Base-by-base conservation (phyloP, 2,888 invertebrate genomes). In the Amorpha juglandis region DNA sequence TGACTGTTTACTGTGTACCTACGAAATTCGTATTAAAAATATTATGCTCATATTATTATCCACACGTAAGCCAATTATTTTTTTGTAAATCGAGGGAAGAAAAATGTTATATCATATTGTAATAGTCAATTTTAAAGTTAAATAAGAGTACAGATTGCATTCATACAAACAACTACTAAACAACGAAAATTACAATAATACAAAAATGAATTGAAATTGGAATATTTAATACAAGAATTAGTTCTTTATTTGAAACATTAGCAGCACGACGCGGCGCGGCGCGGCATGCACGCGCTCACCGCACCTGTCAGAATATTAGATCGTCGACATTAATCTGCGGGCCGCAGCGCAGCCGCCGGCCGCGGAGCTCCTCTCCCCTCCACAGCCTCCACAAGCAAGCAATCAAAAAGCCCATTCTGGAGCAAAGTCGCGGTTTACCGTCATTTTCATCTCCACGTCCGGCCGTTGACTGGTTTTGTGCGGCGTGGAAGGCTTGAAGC, bases 241-340 rank as follows among this genome's bases (percentile, higher is more conserved):
- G 19, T 50, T 50, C 42, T 35, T 16, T 38, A 58, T 12, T 38
- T 6, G 9, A 12, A 19, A 19, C 19, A 42, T 38, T 19, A 50
- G 42, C 19, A 6, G 38, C 38, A n/a, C 11, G 38, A 16, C 16
- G 66, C 67, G 64, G 66, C 64, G 64, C 62, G 63, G 63, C 69
- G 66, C 38, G 38, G 63, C 69, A 65, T 58, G 69, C 53, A 63
- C 53, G 69, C 74, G 16, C 33, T 48, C 69, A 83, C 87, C 87
- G 80, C 88, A 86, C 83, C 86, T 87, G 89, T 87, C 91, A 88
- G 86, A 87, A 88, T 91, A 90, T 89, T 87, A 89, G 86, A 91
- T 92, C 80, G 90, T 71, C 77, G 81, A 79, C 87, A 92, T 92
- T 88, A 91, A 90, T 92, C 87, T 84, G 82, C 76, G 73, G 79